These are phyloP conservation scores for Eretmocerus hayati DNA, from an alignment of 2,888 invertebrate species.

Conservation along the genomic window DNA sequence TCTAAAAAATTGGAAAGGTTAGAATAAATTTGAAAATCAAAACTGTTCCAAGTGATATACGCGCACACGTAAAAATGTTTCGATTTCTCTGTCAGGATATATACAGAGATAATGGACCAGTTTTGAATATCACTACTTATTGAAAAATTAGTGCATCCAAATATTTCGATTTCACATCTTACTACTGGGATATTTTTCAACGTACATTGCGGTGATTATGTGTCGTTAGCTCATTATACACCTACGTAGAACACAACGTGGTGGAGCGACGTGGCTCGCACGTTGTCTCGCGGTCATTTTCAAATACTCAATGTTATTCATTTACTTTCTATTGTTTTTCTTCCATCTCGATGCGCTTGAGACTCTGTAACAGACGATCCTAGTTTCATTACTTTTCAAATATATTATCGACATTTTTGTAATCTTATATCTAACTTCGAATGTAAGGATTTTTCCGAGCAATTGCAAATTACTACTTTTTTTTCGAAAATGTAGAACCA, in stretches of 20 bases:
- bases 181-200: constrained; percentile 21
- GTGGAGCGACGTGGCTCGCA: constrained; percentile 40
- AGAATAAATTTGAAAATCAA: constrained; percentile 1
- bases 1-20: neutral
- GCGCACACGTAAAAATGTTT: constrained; percentile 7
- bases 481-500: too few relatives aligned
- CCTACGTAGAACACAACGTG: constrained; percentile 42
- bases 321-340: constrained; percentile 39
- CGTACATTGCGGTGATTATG: constrained; percentile 30
- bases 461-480: too few relatives aligned
- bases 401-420: too few relatives aligned
- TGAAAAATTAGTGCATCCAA: too few relatives aligned
- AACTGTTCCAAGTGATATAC: constrained; percentile 5
- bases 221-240: constrained; percentile 35
- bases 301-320: constrained; percentile 16
- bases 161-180: constrained; percentile 1
- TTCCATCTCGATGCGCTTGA: too few relatives aligned
- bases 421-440: too few relatives aligned
- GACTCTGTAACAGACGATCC: too few relatives aligned
- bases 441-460: too few relatives aligned
- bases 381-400: too few relatives aligned
- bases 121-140: constrained; percentile 1
- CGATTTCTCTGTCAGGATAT: constrained; percentile 25
- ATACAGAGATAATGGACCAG: constrained; percentile 27
- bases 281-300: constrained; percentile 33